Evolutionary conservation across 2,888 invertebrate genomes (phyloP), one percentile per base, ranked within the genome.

Genomic region (Andrena trimmerana): DNA sequence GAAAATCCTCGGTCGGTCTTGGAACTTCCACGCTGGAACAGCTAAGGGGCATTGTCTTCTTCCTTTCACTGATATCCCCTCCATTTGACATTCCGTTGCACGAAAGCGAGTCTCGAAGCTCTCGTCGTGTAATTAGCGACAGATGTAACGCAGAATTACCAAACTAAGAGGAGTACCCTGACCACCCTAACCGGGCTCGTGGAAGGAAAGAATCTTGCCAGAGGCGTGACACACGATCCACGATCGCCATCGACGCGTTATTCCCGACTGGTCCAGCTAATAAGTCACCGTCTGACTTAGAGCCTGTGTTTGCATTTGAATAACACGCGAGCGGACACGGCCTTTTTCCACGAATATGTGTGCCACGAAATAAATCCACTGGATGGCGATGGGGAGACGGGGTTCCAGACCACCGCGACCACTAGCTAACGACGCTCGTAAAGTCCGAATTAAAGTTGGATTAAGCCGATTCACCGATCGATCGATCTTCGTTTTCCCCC

Each of bases 261-360:
- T 85, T 73, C 73, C 72, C 83, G 81, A 82, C 77, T 62, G 65
- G 72, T 33, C 60, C 78, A 77, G 87, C 88, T 88, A 90, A 92
- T 91, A 91, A 91, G 90, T 90, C 88, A 90, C 81, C 74, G 73
- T 69, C 73, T 67, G 60, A 74, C 59, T 68, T 74, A 81, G 86
- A 81, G 84, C 76, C 88, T 90, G 80, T 92, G 91, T 92, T 84
- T 90, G 87, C 91, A 93, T 93, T 93, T 93, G 90, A 93, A 93
- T 93, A 93, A 93, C 93, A 92, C 87, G 92, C 83, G 82, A 85
- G 88, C 75, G 92, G 90, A 93, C 92, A 92, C 89, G 90, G 90
- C 90, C 90, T 91, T 88, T 87, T 88, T 88, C 90, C 89, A 87
- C 88, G 90, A 89, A 90, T 57, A 57, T 90, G 88, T 90, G 86